Evolutionary conservation across 2,797 vertebrate genomes (phyloP), one percentile per base, ranked within the genome.

Genomic region (Danio jaintianensis): DNA sequence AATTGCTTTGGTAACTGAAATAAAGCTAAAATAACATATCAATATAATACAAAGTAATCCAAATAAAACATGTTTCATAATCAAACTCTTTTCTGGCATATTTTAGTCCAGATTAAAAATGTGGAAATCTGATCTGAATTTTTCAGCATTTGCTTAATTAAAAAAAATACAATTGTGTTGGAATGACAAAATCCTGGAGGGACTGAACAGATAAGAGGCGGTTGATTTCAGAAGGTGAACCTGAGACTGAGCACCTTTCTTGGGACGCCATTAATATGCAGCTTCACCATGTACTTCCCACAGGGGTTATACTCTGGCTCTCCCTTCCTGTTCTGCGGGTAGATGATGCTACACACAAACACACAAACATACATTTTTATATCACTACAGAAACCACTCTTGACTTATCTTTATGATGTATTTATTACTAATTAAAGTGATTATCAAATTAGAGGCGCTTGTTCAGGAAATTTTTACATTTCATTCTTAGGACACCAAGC

Each of bases 271-370:
- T 98, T 99, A 86, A 99, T 96, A 88, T 99, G 97, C 69, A 99
- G 95, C 82, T 99, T 99, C 75, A 99, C 98, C 97, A 98, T 99
- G 88, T 99, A 99, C 82, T 99, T 99, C 80, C 98, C 98, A 93
- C 98, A 99, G 0, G 98, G 98, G 88, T 99, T 99, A 85, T 99
- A 99, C 87, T 99, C 97, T 1, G 98, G 98, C 50, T 98, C 93
- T 48, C 97, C 97, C 79, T 94, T 96, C 84, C 97, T 95, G 93
- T 99, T 99, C 90, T 99, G 98, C 86, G 98, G 98, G 86, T 94
- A 99, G 92, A 99, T 99, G 82, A 99, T 95, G 90, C 97, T 98
- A 92, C 83, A 85, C 40, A 85, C 15, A 82, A 50, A 61, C 18
- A 72, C 2, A 43, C 6, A 66, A 40, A 75, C 3, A 61, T 7